Evolutionary conservation across 2,797 vertebrate genomes (phyloP), one percentile per base, ranked within the genome.

Genomic region (Carduelis carduelis): DNA sequence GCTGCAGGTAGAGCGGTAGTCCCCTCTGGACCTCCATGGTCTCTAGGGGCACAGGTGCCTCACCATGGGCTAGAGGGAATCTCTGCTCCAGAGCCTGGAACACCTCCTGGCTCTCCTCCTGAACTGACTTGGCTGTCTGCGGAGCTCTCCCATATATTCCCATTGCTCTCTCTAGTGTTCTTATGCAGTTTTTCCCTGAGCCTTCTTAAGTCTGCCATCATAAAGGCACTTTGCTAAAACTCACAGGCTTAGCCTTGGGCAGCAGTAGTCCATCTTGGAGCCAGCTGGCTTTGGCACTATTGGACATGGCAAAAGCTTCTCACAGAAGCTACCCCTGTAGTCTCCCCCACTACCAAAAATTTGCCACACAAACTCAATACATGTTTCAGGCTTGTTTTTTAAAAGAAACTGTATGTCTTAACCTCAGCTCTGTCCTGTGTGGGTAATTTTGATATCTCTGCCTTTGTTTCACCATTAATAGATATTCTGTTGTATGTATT

Each of bases 241-340:
- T 69, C 22, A 6, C 6, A 24, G 34, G 22, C 22, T 82, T 16
- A 35, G 35, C 32, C 35, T 47, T 61, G 41, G 23, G 22, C 18
- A 35, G 39, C 0, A 0, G 22, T 23, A 52, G 22, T 75, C 30
- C 14, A 3, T 22, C 52, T 46, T 39, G 30, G 46, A 80, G 26
- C 26, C 26, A 35, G 43, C 50, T n/a, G 59, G 15, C 3, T 1
- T 24, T 75, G 70, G 13, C 70, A 37, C 22, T 23, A 4, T 2
- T 24, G 41, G 47, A 37, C 5, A 10, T n/a, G 16, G 27, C 2
- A 5, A 66, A 43, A 28, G 15, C 32, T 82, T 35, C 34, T 43
- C 27, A 20, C 10, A 41, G 55, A 55, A 75, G 15, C 22, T 35
- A 8, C 17, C 15, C 12, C 27, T 82, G 13, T 37, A 69, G 32